Base-by-base conservation (phyloP, 2,113 vertebrate species). In the Xyrauchen texanus region DNA sequence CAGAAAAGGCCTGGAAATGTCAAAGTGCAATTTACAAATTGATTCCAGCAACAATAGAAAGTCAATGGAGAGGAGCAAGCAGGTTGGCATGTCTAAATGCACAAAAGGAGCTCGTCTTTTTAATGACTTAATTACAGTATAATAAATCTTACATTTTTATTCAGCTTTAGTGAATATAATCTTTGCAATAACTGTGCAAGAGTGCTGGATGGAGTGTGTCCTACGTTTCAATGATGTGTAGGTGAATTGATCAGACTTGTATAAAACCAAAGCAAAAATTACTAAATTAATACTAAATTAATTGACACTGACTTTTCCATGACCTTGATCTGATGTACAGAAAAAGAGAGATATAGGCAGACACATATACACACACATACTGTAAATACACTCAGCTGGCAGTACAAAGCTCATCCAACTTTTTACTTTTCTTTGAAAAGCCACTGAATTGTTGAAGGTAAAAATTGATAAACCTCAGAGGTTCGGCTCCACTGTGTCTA, bases 371-470 rank as follows among this genome's bases (percentile, higher is more conserved):
- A 74, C 44, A 73, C 21, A 34, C 21, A 34, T 34, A 34, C 21
- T 34, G 21, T 10, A 68, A 79, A 81, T 60, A 74, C 78, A 81
- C 67, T 71, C 64, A 65, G 51, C 62, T 80, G 71, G 67, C 15
- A 73, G 74, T 68, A 84, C 78, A 84, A 81, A 84, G 69, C 8
- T 71, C 78, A 81, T 71, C 76, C 77, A 64, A 60, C 68, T 71
- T 66, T 64, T 81, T 72, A 77, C 82, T 68, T 76, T 63, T 81
- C 75, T 83, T 81, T 81, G 69, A 81, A 84, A 64, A 81, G 64
- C 82, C 80, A 84, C 75, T 84, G 78, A 84, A 81, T 69, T 74
- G 75, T 81, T 81, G 79, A 76, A 84, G 75, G 82, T 84, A 81
- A 81, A 81, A 84, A 84, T 69, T 58, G 45, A 61, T 44, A 84